Evolutionary conservation across 2,888 invertebrate species (phyloP).

Genomic region (Erannis defoliaria): DNA sequence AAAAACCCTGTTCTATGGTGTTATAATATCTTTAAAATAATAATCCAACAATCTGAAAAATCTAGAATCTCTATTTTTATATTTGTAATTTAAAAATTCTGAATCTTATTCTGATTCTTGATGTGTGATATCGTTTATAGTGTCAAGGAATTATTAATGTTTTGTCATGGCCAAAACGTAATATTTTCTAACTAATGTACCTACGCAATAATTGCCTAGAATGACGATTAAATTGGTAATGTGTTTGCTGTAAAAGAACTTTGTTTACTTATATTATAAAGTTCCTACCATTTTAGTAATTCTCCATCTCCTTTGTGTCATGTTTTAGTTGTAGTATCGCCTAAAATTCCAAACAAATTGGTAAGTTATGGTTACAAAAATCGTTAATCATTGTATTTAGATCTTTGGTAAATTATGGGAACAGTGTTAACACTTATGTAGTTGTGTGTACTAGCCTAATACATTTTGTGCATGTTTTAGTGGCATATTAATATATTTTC

Average conservation of each 20-base stretch:
- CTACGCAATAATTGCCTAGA: background rate
- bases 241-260: background rate
- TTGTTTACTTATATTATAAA: no score
- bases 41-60: background rate
- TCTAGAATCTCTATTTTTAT: slow-evolving; percentile 22
- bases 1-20: background rate
- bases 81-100: slow-evolving; percentile 3
- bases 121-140: slow-evolving; percentile 15
- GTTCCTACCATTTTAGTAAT: background rate
- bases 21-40: no score
- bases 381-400: background rate
- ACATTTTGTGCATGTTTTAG: background rate
- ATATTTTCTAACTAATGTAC: background rate
- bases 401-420: slow-evolving; percentile 1
- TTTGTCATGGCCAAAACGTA: no score
- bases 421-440: background rate
- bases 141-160: background rate
- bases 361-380: background rate
- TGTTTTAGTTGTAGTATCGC: background rate
- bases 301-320: background rate
- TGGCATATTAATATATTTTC: background rate
- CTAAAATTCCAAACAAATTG: background rate
- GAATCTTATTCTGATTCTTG: slow-evolving; percentile 3
- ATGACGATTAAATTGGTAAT: background rate
- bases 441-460: background rate